phyloP scores from a whole-genome alignment of 1,140 invertebrate genomes.

The Aphis craccivora region DNA sequence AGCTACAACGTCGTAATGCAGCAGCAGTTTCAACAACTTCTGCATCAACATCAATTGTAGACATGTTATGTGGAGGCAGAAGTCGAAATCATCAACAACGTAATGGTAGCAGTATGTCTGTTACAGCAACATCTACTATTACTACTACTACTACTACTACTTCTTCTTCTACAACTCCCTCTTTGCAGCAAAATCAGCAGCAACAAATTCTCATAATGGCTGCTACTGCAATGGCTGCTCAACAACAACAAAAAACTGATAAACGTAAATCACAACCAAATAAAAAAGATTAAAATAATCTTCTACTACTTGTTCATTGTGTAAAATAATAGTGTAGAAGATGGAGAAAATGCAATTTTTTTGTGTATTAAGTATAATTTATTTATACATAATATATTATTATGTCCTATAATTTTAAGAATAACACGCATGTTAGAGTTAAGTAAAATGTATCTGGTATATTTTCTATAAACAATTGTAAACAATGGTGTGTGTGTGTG shows the following conservation, averaged over 20 bases:
- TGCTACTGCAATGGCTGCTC: neutral
- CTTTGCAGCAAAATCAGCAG: neutral
- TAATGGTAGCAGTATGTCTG: constrained; percentile 17
- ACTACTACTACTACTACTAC: neutral
- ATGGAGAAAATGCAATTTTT: neutral
- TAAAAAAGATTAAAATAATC: neutral
- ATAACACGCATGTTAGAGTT: neutral
- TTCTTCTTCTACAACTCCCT: neutral
- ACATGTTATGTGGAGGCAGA: neutral
- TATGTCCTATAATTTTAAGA: neutral
- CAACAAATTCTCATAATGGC: neutral
- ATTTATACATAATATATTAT: neutral
- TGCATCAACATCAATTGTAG: neutral
- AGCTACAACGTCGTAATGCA: neutral
- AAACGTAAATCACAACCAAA: neutral
- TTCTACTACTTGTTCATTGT: neutral
- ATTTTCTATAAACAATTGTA: neutral
- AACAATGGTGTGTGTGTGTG: neutral
- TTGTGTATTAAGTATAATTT: neutral
- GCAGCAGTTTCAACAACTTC: neutral
- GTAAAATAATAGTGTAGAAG: neutral
- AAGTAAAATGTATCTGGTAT: neutral
- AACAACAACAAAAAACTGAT: neutral
- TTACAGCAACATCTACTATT: neutral
- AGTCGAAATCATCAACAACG: neutral